phyloP scores from a whole-genome alignment of 2,888 invertebrate species.

The Nomada flava region DNA sequence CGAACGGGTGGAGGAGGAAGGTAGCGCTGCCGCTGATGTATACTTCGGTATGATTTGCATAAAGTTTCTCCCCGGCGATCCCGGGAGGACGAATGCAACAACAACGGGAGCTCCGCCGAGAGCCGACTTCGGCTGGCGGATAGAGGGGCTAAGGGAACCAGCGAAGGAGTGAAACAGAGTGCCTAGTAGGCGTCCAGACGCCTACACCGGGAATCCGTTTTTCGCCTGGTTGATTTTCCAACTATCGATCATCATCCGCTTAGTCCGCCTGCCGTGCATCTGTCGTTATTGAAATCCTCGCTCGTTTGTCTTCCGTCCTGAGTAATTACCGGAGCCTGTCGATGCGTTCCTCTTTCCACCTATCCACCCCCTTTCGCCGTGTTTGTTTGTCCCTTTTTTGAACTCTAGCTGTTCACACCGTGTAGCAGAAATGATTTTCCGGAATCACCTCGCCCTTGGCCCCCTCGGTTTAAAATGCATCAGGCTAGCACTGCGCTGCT shows the following conservation, averaged over 20 bases:
- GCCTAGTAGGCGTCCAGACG: constrained; percentile 1
- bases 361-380: not conserved
- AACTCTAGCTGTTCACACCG: not conserved
- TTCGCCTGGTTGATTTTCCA: constrained; percentile 49
- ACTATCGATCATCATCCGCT: constrained; percentile 47
- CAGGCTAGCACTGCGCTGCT: too few relatives aligned
- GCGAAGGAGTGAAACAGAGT: not conserved
- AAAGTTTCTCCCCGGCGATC: constrained; percentile 62
- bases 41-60: constrained; percentile 70
- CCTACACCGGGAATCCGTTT: constrained; percentile 35
- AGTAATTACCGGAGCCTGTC: constrained; percentile 54
- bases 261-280: constrained; percentile 36
- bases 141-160: too few relatives aligned
- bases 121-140: not conserved
- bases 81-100: constrained; percentile 44
- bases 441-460: too few relatives aligned
- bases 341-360: not conserved
- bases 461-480: too few relatives aligned
- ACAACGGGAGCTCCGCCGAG: constrained; percentile 32
- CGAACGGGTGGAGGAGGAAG: constrained; percentile 6
- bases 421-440: not conserved
- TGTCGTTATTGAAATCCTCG: constrained; percentile 57
- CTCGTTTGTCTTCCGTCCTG: constrained; percentile 59
- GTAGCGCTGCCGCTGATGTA: constrained; percentile 53
- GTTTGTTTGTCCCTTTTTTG: too few relatives aligned